Evolutionary conservation across 2,888 invertebrate genomes (phyloP).

Genomic region (Beris chalybata): DNA sequence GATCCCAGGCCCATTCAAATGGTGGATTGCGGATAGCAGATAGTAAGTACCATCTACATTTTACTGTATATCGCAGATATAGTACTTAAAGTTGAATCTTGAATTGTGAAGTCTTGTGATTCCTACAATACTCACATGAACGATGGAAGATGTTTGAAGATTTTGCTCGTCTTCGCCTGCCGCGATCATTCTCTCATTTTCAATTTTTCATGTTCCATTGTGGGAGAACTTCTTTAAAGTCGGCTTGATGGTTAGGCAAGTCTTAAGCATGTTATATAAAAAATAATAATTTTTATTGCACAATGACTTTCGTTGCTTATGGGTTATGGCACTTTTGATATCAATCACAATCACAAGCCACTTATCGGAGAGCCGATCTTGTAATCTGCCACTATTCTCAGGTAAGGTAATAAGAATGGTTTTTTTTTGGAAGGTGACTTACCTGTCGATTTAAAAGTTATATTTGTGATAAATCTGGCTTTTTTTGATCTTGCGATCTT

Average conservation of each 20-base stretch:
- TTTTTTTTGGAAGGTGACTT: too few relatives aligned
- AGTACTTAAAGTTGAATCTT: slow-evolving; percentile 22
- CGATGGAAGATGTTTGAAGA: slow-evolving; percentile 19
- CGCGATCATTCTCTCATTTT: slow-evolving; percentile 31
- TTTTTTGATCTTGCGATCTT: too few relatives aligned
- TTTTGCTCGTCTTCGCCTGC: slow-evolving; percentile 19
- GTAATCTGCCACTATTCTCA: too few relatives aligned
- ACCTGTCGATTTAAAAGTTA: too few relatives aligned
- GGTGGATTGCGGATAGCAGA: slow-evolving; percentile 18
- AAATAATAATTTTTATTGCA: slow-evolving; percentile 23
- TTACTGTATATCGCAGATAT: background rate
- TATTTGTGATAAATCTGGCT: too few relatives aligned
- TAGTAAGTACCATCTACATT: slow-evolving; percentile 10
- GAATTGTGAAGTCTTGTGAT: slow-evolving; percentile 19
- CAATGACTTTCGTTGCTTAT: slow-evolving; percentile 28
- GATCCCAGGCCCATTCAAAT: slow-evolving; percentile 19
- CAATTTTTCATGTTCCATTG: slow-evolving; percentile 24
- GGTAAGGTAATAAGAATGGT: too few relatives aligned
- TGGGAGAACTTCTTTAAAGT: slow-evolving; percentile 27
- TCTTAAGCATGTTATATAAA: slow-evolving; percentile 28
- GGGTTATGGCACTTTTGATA: slow-evolving; percentile 19
- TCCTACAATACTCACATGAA: background rate
- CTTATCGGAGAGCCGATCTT: slow-evolving; percentile 10
- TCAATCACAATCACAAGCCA: slow-evolving; percentile 21
- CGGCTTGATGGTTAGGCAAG: slow-evolving; percentile 20